Evolutionary conservation across 1,140 invertebrate species (phyloP).

Genomic region (Oppia nitens): DNA sequence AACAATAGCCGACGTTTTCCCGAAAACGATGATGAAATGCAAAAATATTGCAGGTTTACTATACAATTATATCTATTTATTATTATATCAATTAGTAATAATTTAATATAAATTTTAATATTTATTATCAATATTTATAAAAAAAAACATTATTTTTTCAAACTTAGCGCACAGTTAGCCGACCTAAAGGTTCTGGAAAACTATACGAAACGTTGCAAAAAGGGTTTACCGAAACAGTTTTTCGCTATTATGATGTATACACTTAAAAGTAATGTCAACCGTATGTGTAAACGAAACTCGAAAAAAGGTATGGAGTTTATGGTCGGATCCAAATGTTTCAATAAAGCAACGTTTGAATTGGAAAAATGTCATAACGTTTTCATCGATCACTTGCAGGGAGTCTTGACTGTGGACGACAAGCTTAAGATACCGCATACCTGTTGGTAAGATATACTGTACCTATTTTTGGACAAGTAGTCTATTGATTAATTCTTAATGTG

Average conservation of each 20-base stretch:
- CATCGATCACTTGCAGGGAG: slow-evolving; percentile 1
- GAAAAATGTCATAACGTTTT: slow-evolving; percentile 5
- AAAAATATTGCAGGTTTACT: slow-evolving; percentile 9
- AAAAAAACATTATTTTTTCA: background rate
- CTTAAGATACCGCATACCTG: slow-evolving; percentile 12
- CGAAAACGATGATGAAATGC: slow-evolving; percentile 2
- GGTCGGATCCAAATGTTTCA: slow-evolving; percentile 1
- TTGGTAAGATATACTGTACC: slow-evolving; percentile 5
- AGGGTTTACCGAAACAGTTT: slow-evolving; percentile 9
- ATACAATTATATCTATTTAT: background rate
- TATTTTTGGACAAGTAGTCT: background rate
- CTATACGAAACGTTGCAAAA: slow-evolving; percentile 7
- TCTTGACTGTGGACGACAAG: slow-evolving; percentile 6
- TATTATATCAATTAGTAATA: background rate
- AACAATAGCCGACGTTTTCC: slow-evolving; percentile 3
- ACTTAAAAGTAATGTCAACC: background rate
- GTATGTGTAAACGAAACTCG: slow-evolving; percentile 9
- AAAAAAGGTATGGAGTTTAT: slow-evolving; percentile 7
- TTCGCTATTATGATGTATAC: slow-evolving; percentile 7
- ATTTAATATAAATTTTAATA: background rate
- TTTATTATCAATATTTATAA: background rate
- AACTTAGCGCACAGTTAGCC: background rate
- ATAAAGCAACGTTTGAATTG: slow-evolving; percentile 1
- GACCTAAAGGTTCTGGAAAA: slow-evolving; percentile 5
- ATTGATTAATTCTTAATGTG: background rate